These are phyloP conservation scores for Motacilla tschutschensis DNA, from an alignment of 2,113 vertebrate species.

Conservation along the genomic window DNA sequence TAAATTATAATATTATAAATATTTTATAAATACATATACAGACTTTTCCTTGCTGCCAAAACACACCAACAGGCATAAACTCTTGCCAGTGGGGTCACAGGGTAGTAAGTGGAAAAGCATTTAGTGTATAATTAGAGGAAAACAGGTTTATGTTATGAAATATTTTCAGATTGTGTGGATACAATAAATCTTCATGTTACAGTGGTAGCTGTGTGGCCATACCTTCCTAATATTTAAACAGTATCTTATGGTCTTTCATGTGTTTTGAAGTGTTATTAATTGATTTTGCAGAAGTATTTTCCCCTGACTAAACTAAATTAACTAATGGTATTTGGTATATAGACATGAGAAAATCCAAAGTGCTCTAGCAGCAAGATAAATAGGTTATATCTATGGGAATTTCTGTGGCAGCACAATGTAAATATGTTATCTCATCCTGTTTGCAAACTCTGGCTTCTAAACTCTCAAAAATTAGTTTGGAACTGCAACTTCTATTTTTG, in stretches of 20 bases:
- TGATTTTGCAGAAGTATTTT: not conserved
- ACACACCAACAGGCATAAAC: not conserved
- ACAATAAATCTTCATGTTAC: not conserved
- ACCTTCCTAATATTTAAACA: not conserved
- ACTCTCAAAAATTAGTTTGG: not conserved
- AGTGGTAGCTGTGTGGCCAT: not conserved
- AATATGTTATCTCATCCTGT: not conserved
- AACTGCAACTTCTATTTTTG: not conserved
- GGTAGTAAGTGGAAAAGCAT: not conserved
- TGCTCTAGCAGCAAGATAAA: not conserved
- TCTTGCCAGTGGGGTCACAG: not conserved
- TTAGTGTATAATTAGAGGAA: not conserved
- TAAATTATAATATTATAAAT: not conserved
- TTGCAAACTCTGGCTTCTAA: not conserved
- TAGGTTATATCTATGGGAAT: not conserved
- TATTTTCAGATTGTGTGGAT: not conserved
- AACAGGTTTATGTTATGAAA: not conserved
- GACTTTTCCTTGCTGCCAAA: not conserved
- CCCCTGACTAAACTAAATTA: not conserved
- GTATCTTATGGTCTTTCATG: not conserved
- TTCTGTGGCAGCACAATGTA: not conserved
- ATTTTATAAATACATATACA: not conserved
- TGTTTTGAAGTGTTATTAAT: not conserved
- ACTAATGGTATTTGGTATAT: not conserved
- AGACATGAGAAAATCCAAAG: not conserved